Evolutionary conservation across 2,888 invertebrate species (phyloP), one percentile per base, ranked within the genome.

Genomic region (Thecocarcelia acutangulata): DNA sequence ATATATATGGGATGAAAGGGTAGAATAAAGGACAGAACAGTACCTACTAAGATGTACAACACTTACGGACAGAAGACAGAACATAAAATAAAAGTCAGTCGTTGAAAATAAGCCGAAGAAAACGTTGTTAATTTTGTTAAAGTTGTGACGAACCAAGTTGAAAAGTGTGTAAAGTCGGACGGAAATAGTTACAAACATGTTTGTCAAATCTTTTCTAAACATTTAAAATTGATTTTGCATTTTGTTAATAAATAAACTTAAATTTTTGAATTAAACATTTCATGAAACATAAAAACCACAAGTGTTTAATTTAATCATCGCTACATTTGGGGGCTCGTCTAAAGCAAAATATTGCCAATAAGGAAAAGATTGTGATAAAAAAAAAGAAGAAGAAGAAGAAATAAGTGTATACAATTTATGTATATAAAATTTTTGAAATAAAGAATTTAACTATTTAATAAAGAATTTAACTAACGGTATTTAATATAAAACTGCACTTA

Each of bases 281-380:
- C 1, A n/a, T 8, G 15, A 44, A 44, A 44, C 15, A 1, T 9
- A 44, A 44, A 6, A 44, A 0, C 44, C 2, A 0, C 2, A n/a
- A 44, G 44, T 44, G n/a, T 44, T 48, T 48, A 48, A 48, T 15
- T 48, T 48, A 48, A 48, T 9, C 0, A 6, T 48, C 9, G n/a
- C 13, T 52, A 52, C 28, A 52, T 28, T 52, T 52, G 52, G 52
- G 52, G 13, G 52, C 52, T 52, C 52, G 24, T 52, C 52, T 13
- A 21, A 52, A 11, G 52, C 52, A 52, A 52, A 12, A 24, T 24
- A 24, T 21, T 12, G n/a, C n/a, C n/a, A 52, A 13, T 52, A 46
- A 46, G 3, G 15, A 15, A 15, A 46, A 3, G 12, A 11, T n/a
- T 11, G 52, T 24, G 12, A 12, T 52, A 13, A 13, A 24, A 13